These are phyloP conservation scores for Silurus glanis DNA, from an alignment of 2,113 vertebrate species.

Conservation along the genomic window DNA sequence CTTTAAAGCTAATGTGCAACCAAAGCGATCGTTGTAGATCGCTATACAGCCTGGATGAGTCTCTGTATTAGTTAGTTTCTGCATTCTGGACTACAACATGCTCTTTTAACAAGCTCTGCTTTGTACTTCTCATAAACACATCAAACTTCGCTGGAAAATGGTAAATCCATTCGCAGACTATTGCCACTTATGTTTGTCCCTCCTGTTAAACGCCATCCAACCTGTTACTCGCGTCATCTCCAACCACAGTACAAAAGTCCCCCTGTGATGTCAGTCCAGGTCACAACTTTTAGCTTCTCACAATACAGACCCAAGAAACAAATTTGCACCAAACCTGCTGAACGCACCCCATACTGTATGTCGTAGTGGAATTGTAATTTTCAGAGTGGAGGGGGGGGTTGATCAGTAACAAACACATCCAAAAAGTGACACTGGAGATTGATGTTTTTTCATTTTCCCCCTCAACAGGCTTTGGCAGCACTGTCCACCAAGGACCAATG, in stretches of 20 bases:
- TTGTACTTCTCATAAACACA: neutral
- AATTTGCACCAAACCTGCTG: neutral
- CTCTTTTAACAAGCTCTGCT: neutral
- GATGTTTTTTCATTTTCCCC: constrained; percentile 54
- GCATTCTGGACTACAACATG: too few relatives aligned
- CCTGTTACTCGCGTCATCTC: neutral
- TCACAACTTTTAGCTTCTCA: neutral
- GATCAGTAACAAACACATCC: constrained; percentile 24
- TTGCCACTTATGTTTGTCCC: too few relatives aligned
- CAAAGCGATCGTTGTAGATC: neutral
- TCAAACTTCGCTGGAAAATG: neutral
- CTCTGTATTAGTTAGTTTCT: too few relatives aligned
- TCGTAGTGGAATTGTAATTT: too few relatives aligned
- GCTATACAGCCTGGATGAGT: neutral
- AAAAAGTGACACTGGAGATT: constrained; percentile 27
- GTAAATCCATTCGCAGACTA: neutral
- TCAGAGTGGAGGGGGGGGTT: too few relatives aligned
- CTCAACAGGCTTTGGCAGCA: constrained; percentile 39
- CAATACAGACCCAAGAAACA: neutral
- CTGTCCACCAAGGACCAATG: constrained; percentile 36
- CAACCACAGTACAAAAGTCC: neutral
- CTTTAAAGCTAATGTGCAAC: neutral
- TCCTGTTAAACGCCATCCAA: too few relatives aligned
- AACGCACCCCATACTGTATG: neutral
- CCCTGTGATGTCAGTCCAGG: neutral